Conservation (phyloP, 1,140 invertebrate genomes). For the Drosophila arizonae region DNA sequence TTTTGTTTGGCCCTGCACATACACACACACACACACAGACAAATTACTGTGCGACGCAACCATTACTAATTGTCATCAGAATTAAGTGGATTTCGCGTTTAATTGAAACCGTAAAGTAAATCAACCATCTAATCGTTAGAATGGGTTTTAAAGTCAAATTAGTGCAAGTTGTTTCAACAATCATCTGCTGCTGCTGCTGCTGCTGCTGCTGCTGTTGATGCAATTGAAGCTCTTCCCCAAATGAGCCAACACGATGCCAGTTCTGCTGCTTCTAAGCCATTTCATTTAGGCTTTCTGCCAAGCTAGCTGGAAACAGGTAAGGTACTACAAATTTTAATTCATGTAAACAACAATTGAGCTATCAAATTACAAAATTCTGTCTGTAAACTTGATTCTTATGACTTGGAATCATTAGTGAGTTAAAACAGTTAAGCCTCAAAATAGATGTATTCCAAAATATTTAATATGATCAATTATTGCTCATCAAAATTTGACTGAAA, state of each 20-base stretch:
- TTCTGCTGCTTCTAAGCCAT: neutral
- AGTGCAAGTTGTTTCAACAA: slow-evolving; percentile 34
- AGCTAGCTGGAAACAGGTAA: too few species aligned
- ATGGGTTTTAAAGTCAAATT: slow-evolving; percentile 59
- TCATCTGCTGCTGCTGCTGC: slow-evolving; percentile 1
- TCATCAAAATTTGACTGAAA: too few species aligned
- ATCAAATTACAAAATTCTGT: too few species aligned
- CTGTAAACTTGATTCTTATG: too few species aligned
- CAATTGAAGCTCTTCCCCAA: slow-evolving; percentile 23
- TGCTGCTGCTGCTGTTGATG: neutral
- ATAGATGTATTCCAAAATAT: too few species aligned
- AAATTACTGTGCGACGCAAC: slow-evolving; percentile 39
- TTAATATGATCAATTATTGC: too few species aligned
- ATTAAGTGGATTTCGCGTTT: slow-evolving; percentile 78
- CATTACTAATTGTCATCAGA: slow-evolving; percentile 77
- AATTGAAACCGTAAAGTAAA: slow-evolving; percentile 62
- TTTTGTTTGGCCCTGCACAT: slow-evolving; percentile 2
- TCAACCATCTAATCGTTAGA: slow-evolving; percentile 8
- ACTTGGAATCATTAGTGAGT: too few species aligned
- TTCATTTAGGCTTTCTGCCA: neutral
- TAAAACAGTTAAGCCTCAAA: too few species aligned
- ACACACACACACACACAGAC: neutral
- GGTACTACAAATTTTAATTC: too few species aligned
- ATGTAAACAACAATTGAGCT: too few species aligned
- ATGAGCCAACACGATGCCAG: slow-evolving; percentile 4